A percentile compares a stretch with the other conserved stretches of the same genome.
These are phyloP conservation scores for Malurus leucopterus DNA, from an alignment of 2,797 vertebrate genomes.

Conservation along the genomic window DNA sequence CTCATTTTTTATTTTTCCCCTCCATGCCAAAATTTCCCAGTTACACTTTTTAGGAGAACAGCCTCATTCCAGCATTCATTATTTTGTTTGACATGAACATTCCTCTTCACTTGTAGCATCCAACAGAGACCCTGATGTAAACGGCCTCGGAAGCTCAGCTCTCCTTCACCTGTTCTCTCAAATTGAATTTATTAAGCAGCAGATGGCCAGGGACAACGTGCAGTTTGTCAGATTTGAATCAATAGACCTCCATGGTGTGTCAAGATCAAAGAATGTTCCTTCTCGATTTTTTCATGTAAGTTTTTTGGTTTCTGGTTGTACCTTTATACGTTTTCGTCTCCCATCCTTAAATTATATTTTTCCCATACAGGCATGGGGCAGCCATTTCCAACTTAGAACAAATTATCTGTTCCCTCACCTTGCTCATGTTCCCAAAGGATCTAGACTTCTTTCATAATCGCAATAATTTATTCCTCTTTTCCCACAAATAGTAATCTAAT, in stretches of 20 bases:
- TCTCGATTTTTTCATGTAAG: slow-evolving; percentile 91
- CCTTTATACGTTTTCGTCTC: not conserved
- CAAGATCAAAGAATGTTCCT: slow-evolving; percentile 89
- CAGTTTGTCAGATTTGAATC: slow-evolving; percentile 91
- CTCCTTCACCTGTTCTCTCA: slow-evolving; percentile 72
- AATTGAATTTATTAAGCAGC: slow-evolving; percentile 89
- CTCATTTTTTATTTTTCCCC: not conserved
- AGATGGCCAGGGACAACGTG: slow-evolving; percentile 84
- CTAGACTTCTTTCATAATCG: not conserved
- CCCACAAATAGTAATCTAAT: slow-evolving; percentile 31
- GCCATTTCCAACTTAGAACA: slow-evolving; percentile 9
- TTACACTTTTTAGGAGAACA: not conserved
- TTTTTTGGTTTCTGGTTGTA: not conserved
- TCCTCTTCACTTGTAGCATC: slow-evolving; percentile 68
- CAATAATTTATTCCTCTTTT: not conserved
- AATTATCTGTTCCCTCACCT: not conserved
- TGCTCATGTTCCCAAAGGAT: not conserved
- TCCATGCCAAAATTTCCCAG: not conserved
- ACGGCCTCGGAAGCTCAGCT: slow-evolving; percentile 59
- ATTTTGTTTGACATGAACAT: not conserved
- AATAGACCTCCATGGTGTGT: slow-evolving; percentile 89
- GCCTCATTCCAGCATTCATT: not conserved
- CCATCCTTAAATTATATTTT: not conserved
- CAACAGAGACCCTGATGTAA: slow-evolving; percentile 54
- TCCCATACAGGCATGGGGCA: not conserved